phyloP scores from a whole-genome alignment of 2,888 invertebrate genomes.

The Ischnura elegans region DNA sequence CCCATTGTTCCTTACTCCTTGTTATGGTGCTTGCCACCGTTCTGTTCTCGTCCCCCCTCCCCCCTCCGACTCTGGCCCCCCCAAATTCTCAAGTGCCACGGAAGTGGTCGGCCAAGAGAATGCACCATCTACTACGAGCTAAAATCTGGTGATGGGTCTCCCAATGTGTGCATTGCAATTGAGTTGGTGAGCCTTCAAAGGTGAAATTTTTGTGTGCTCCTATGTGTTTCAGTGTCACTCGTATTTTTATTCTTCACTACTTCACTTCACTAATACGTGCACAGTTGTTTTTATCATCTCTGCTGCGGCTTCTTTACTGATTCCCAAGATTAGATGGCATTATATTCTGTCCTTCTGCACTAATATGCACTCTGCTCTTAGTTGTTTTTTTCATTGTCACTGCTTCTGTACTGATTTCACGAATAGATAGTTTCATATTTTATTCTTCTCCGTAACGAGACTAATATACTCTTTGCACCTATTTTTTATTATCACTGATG shows the following conservation, averaged over 20 bases:
- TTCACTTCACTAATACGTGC: constrained; percentile 32
- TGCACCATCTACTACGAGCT: constrained; percentile 46
- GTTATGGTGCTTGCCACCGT: neutral
- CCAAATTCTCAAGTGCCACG: neutral
- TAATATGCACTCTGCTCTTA: neutral
- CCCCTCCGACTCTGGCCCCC: neutral
- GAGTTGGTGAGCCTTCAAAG: constrained; percentile 55
- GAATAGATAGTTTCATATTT: too few relatives aligned
- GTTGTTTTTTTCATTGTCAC: too few relatives aligned
- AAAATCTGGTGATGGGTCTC: constrained; percentile 60
- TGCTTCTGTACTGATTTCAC: too few relatives aligned
- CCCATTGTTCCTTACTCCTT: constrained; percentile 33
- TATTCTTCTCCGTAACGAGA: too few relatives aligned
- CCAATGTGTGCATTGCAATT: constrained; percentile 41
- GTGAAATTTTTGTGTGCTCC: constrained; percentile 51
- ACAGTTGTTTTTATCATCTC: too few relatives aligned
- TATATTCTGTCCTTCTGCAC: too few relatives aligned
- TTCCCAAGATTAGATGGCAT: too few relatives aligned
- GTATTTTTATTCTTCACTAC: neutral
- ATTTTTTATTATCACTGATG: too few relatives aligned
- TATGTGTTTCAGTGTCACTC: constrained; percentile 37
- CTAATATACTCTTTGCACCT: too few relatives aligned
- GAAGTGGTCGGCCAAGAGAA: constrained; percentile 36
- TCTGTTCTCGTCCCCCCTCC: constrained; percentile 31
- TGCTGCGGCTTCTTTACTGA: too few relatives aligned